These are phyloP conservation scores for Geococcyx californianus DNA, from an alignment of 2,113 vertebrate genomes.

Conservation along the genomic window DNA sequence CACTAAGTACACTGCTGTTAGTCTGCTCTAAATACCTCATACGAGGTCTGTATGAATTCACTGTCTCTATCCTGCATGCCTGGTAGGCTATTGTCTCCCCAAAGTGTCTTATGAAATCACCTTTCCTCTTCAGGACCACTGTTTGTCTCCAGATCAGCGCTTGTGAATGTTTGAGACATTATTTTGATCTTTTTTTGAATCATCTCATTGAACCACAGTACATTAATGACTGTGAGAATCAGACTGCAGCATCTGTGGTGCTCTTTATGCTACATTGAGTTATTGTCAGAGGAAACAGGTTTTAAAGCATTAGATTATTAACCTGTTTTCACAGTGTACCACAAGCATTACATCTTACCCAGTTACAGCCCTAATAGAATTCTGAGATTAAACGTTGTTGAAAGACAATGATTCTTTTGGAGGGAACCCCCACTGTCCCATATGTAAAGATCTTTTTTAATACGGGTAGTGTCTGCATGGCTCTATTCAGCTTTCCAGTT, in stretches of 20 bases:
- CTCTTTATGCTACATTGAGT: neutral
- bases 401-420: neutral
- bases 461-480: neutral
- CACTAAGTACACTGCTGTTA: neutral
- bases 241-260: neutral
- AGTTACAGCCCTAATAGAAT: neutral
- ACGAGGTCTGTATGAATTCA: neutral
- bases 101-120: accelerated
- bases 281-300: neutral
- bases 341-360: neutral
- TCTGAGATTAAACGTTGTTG: neutral
- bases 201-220: neutral
- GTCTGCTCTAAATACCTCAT: neutral
- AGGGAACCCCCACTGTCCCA: neutral
- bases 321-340: neutral
- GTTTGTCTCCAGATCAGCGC: neutral
- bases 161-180: neutral
- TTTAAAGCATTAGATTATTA: conserved; percentile 39
- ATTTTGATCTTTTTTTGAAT: neutral
- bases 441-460: neutral
- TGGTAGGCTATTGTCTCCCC: neutral
- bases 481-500: neutral
- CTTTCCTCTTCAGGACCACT: neutral
- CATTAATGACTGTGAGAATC: neutral
- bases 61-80: neutral